These are phyloP conservation scores for Pseudomugil tenellus DNA, from an alignment of 2,797 vertebrate genomes.

Conservation along the genomic window DNA sequence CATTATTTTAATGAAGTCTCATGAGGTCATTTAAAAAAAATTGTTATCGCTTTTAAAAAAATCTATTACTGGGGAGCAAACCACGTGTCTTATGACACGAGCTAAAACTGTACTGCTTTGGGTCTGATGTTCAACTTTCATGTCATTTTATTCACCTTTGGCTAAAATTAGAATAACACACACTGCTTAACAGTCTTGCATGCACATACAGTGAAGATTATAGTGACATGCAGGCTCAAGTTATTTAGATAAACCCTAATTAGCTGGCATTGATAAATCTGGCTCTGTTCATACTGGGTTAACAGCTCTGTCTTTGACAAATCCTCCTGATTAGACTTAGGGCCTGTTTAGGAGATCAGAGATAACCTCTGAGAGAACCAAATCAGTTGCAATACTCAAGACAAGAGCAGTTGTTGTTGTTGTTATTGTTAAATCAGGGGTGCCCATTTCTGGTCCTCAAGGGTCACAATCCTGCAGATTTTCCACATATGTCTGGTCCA, in stretches of 20 bases:
- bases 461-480: no score
- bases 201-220: conserved; percentile 22
- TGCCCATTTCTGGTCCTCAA: no score
- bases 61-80: not conserved
- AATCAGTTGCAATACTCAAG: conserved; percentile 6
- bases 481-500: no score
- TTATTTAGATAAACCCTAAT: conserved; percentile 72
- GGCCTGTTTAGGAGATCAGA: conserved; percentile 50
- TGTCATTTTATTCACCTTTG: conserved; percentile 16
- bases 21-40: not conserved
- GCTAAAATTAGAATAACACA: conserved; percentile 22
- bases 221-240: conserved; percentile 58
- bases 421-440: no score
- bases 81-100: not conserved
- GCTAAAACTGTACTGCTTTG: not conserved
- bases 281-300: conserved; percentile 13
- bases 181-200: conserved; percentile 21
- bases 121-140: not conserved
- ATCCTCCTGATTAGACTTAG: conserved; percentile 71
- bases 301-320: conserved; percentile 58
- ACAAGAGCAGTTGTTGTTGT: not conserved
- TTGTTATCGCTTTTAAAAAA: no score
- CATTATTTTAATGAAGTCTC: not conserved
- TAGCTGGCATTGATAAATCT: conserved; percentile 52
- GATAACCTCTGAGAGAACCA: conserved; percentile 23